These are phyloP conservation scores for Phyllotreta cruciferae DNA, from an alignment of 2,888 invertebrate genomes.

Conservation along the genomic window DNA sequence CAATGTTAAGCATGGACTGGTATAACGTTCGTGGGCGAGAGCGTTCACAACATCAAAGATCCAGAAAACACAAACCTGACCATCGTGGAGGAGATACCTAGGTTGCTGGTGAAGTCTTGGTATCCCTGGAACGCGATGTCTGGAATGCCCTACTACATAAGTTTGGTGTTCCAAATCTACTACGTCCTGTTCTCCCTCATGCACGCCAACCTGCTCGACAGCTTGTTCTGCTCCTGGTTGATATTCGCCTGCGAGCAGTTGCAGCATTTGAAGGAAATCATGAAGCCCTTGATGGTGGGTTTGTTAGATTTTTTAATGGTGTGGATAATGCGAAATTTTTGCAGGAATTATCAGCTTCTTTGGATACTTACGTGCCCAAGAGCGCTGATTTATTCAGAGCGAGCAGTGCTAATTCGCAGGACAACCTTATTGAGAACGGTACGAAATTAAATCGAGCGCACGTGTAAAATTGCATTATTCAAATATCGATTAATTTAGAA, in stretches of 20 bases:
- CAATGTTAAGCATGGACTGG: slow-evolving; percentile 72
- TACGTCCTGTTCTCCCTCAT: slow-evolving; percentile 58
- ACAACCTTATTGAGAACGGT: slow-evolving; percentile 51
- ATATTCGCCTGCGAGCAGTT: slow-evolving; percentile 87
- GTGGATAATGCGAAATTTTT: neutral
- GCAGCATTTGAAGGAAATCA: slow-evolving; percentile 83
- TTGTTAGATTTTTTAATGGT: too few species aligned
- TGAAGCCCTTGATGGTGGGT: slow-evolving; percentile 79
- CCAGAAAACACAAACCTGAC: slow-evolving; percentile 76
- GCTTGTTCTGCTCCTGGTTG: slow-evolving; percentile 84
- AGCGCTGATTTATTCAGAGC: slow-evolving; percentile 74
- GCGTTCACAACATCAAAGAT: slow-evolving; percentile 70
- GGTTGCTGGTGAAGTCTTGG: slow-evolving; percentile 77
- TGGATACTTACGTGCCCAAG: slow-evolving; percentile 79
- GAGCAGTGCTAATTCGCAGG: slow-evolving; percentile 59
- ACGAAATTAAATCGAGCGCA: slow-evolving; percentile 18
- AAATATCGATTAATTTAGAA: neutral
- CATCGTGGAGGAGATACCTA: slow-evolving; percentile 71
- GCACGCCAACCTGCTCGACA: slow-evolving; percentile 69
- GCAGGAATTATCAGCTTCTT: slow-evolving; percentile 77
- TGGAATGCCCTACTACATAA: slow-evolving; percentile 72
- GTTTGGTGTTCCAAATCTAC: slow-evolving; percentile 62
- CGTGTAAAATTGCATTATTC: neutral
- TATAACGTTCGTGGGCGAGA: slow-evolving; percentile 82
- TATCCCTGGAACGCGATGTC: slow-evolving; percentile 80